Conservation (phyloP, 2,113 vertebrate species). For the Pelecanus crispus region DNA sequence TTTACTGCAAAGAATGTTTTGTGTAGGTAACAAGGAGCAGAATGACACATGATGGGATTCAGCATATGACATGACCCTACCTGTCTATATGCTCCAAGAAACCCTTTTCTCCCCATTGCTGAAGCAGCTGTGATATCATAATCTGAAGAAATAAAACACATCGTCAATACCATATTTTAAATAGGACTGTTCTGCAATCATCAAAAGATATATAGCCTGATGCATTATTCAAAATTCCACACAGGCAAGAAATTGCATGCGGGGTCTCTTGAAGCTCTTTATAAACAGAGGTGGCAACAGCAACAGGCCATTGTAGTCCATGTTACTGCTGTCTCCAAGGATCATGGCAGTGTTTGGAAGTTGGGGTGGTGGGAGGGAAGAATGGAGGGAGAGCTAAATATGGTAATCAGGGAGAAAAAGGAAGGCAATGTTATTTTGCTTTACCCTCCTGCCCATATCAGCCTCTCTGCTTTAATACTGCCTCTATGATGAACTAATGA, state of each 20-base stretch:
- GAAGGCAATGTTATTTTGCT: neutral
- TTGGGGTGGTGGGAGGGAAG: neutral
- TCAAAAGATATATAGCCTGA: neutral
- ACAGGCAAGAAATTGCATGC: neutral
- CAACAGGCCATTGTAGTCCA: neutral
- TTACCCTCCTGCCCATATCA: neutral
- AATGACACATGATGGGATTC: neutral
- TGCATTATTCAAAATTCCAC: neutral
- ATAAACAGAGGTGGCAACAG: neutral
- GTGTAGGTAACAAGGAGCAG: neutral
- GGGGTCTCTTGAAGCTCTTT: neutral
- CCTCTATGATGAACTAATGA: neutral
- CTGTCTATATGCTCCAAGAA: slow-evolving; percentile 85
- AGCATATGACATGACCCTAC: slow-evolving; percentile 56
- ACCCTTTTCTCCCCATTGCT: slow-evolving; percentile 87
- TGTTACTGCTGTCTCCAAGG: neutral
- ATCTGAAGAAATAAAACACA: slow-evolving; percentile 72
- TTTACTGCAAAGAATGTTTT: neutral
- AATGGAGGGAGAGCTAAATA: neutral
- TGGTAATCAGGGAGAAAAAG: neutral
- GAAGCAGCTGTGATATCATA: slow-evolving; percentile 83
- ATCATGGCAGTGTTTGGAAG: neutral
- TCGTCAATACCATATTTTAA: neutral
- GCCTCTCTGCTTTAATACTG: neutral
- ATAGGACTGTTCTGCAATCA: neutral